phyloP scores from a whole-genome alignment of 2,113 vertebrate genomes.

The Gobio gobio region DNA sequence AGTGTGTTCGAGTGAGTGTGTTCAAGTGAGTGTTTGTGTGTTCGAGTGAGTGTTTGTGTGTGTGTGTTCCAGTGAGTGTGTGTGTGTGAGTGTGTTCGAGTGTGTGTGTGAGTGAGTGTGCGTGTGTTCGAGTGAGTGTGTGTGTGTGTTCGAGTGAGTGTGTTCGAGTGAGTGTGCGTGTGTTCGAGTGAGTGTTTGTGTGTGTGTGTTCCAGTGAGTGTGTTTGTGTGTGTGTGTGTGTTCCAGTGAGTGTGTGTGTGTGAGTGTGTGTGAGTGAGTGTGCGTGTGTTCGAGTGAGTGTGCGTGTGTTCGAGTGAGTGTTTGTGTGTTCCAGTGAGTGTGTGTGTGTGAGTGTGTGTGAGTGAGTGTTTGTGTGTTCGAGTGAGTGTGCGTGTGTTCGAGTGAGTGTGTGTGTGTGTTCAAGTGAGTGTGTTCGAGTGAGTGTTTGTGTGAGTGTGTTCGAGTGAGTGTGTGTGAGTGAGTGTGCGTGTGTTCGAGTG shows the following conservation, averaged over 20 bases:
- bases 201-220: too few species aligned
- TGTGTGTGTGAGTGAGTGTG: background rate
- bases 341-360: too few species aligned
- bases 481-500: conserved; percentile 50
- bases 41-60: conserved; percentile 3
- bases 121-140: background rate
- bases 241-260: conserved; percentile 54
- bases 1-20: background rate
- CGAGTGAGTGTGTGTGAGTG: conserved; percentile 55
- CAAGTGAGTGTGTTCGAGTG: conserved; percentile 31
- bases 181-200: too few species aligned
- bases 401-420: background rate
- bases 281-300: background rate
- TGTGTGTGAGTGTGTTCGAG: too few species aligned
- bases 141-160: conserved; percentile 15
- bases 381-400: too few species aligned
- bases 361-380: too few species aligned
- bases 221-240: conserved; percentile 47
- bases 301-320: too few species aligned
- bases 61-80: background rate
- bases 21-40: background rate
- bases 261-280: background rate
- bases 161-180: too few species aligned
- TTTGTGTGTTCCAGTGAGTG: too few species aligned
- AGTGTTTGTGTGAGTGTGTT: conserved; percentile 56